Evolutionary conservation across 1,140 invertebrate genomes (phyloP).

Genomic region (Drosophila bocki): DNA sequence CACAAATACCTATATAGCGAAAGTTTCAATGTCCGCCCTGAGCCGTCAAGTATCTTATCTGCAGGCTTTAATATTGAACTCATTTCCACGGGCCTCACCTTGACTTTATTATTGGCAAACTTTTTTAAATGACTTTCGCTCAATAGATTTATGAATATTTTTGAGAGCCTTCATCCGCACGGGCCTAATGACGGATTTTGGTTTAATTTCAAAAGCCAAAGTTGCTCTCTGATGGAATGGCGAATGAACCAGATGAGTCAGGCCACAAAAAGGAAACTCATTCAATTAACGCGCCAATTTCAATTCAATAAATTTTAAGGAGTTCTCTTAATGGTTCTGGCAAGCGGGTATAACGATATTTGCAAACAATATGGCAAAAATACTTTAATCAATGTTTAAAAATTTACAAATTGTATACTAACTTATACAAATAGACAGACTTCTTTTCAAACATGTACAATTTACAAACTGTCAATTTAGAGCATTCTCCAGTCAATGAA

Average conservation of each 20-base stretch:
- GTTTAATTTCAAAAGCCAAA: slow-evolving; percentile 14
- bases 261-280: slow-evolving; percentile 14
- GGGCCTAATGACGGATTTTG: slow-evolving; percentile 23
- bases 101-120: slow-evolving; percentile 58
- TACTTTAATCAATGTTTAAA: background rate
- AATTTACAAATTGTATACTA: too few relatives aligned
- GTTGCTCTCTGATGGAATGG: background rate
- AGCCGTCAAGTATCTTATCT: slow-evolving; percentile 9
- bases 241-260: slow-evolving; percentile 12
- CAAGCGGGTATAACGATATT: background rate
- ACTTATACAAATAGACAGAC: background rate
- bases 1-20: slow-evolving; percentile 17
- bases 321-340: background rate
- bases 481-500: slow-evolving; percentile 7
- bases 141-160: slow-evolving; percentile 48
- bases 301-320: slow-evolving; percentile 27
- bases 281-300: slow-evolving; percentile 46
- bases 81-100: slow-evolving; percentile 23
- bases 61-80: slow-evolving; percentile 34
- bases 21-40: slow-evolving; percentile 21
- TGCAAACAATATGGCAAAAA: background rate
- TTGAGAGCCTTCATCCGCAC: slow-evolving; percentile 5
- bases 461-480: slow-evolving; percentile 4
- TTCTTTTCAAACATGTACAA: background rate
- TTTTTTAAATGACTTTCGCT: slow-evolving; percentile 54